phyloP scores from a whole-genome alignment of 1,140 invertebrate genomes.

The Sarcophaga peregrina region DNA sequence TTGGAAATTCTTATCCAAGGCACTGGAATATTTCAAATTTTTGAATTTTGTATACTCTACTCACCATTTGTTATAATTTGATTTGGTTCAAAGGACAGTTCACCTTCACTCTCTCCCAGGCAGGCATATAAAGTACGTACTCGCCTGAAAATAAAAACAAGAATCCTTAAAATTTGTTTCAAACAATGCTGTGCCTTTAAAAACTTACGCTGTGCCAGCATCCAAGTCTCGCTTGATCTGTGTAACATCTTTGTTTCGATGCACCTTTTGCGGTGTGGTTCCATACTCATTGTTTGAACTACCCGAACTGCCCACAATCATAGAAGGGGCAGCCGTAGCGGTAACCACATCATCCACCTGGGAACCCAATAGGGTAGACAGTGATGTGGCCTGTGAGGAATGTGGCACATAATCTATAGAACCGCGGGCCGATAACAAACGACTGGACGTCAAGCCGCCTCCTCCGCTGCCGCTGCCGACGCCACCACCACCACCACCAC shows the following conservation, averaged over 20 bases:
- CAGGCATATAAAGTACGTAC: conserved; percentile 95
- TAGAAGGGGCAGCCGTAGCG: conserved; percentile 56
- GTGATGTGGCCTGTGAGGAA: conserved; percentile 54
- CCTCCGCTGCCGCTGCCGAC: too few relatives aligned
- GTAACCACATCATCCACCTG: conserved; percentile 63
- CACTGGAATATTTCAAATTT: too few relatives aligned
- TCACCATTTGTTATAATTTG: conserved; percentile 97
- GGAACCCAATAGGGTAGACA: conserved; percentile 56
- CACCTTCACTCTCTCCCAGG: conserved; percentile 94
- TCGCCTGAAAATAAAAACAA: conserved; percentile 68
- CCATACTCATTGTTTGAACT: conserved; percentile 53
- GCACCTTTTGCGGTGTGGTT: conserved; percentile 63
- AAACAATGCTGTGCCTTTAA: conserved; percentile 24
- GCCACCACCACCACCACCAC: conserved; percentile 32
- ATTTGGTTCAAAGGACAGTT: conserved; percentile 98
- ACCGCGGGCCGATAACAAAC: conserved; percentile 46
- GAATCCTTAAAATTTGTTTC: conserved; percentile 10
- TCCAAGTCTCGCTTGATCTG: conserved; percentile 63
- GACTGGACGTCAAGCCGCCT: conserved; percentile 48
- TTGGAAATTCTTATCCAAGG: too few relatives aligned
- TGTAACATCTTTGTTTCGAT: conserved; percentile 63
- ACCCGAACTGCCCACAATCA: conserved; percentile 52
- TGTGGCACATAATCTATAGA: conserved; percentile 56
- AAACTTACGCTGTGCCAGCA: conserved; percentile 62
- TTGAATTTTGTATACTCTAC: conserved; percentile 49